Conservation (phyloP, 2,888 invertebrate genomes). For the Drosophila hamatofila region DNA sequence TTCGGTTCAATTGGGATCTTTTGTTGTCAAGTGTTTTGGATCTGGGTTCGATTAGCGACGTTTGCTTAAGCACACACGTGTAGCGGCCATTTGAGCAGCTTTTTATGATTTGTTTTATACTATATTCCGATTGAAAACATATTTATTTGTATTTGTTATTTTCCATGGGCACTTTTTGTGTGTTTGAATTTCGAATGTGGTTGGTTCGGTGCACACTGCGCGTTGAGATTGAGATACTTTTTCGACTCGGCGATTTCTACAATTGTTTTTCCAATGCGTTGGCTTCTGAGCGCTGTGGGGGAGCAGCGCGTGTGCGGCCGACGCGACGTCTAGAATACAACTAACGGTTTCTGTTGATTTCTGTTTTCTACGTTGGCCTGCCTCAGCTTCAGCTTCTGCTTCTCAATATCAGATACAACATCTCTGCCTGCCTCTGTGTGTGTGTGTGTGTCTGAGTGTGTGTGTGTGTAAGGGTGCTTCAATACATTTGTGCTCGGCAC, state of each 20-base stretch:
- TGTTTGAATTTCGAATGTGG: constrained; percentile 8
- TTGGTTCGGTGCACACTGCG: constrained; percentile 37
- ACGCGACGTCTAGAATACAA: constrained; percentile 85
- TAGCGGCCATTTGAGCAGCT: constrained; percentile 59
- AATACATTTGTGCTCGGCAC: constrained; percentile 19
- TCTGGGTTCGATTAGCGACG: constrained; percentile 25
- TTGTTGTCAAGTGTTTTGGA: constrained; percentile 15
- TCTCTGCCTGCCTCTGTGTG: constrained; percentile 3
- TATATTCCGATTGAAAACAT: constrained; percentile 18
- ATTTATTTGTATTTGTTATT: constrained; percentile 14
- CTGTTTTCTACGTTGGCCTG: constrained; percentile 52
- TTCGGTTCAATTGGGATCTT: constrained; percentile 17
- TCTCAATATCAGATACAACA: constrained; percentile 31
- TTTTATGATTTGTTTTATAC: constrained; percentile 11
- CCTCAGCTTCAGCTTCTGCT: constrained; percentile 30
- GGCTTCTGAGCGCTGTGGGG: constrained; percentile 61
- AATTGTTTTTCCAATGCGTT: constrained; percentile 57
- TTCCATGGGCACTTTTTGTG: constrained; percentile 11
- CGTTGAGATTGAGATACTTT: constrained; percentile 36
- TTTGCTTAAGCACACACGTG: constrained; percentile 63
- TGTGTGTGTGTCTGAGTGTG: constrained; percentile 5
- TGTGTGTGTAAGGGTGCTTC: constrained; percentile 49
- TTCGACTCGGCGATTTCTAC: constrained; percentile 52
- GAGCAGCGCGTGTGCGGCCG: constrained; percentile 85
- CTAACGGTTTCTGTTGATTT: constrained; percentile 78